Percentiles rank a stretch among this genome's conserved stretches.
Conservation (phyloP, 1,140 invertebrate species). For the Cotesia typhae region DNA sequence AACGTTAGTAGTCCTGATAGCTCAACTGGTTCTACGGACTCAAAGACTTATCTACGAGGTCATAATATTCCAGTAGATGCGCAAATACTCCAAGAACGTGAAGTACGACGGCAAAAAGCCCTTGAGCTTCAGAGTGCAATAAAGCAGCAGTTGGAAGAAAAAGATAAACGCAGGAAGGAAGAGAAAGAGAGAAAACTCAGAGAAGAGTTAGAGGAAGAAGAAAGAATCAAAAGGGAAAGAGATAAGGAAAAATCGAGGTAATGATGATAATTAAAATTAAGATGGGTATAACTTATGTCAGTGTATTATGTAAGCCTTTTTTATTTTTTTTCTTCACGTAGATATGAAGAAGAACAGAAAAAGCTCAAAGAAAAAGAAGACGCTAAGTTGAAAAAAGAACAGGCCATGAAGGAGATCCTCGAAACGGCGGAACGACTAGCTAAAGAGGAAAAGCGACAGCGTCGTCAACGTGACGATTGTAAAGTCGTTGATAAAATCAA, state of each 20-base stretch:
- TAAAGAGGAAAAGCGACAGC: constrained; percentile 70
- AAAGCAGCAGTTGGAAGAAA: constrained; percentile 76
- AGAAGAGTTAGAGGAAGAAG: constrained; percentile 75
- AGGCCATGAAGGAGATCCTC: constrained; percentile 58
- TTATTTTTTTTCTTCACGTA: constrained; percentile 32
- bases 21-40: constrained; percentile 55
- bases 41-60: constrained; percentile 72
- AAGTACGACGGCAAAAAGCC: constrained; percentile 74
- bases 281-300: not conserved
- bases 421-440: constrained; percentile 68
- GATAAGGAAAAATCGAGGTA: constrained; percentile 71
- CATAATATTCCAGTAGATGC: constrained; percentile 78
- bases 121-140: constrained; percentile 78
- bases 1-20: constrained; percentile 58
- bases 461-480: constrained; percentile 67
- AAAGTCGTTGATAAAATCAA: constrained; percentile 2
- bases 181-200: constrained; percentile 70
- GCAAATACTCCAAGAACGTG: constrained; percentile 73
- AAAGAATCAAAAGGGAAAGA: constrained; percentile 72
- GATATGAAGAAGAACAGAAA: constrained; percentile 62
- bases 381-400: constrained; percentile 51
- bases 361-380: constrained; percentile 59
- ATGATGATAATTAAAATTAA: constrained; percentile 21
- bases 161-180: constrained; percentile 71
- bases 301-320: not conserved